Percentiles rank a stretch among this genome's conserved stretches.
Conservation (phyloP, 1,140 invertebrate species). For the Theocolax elegans region DNA sequence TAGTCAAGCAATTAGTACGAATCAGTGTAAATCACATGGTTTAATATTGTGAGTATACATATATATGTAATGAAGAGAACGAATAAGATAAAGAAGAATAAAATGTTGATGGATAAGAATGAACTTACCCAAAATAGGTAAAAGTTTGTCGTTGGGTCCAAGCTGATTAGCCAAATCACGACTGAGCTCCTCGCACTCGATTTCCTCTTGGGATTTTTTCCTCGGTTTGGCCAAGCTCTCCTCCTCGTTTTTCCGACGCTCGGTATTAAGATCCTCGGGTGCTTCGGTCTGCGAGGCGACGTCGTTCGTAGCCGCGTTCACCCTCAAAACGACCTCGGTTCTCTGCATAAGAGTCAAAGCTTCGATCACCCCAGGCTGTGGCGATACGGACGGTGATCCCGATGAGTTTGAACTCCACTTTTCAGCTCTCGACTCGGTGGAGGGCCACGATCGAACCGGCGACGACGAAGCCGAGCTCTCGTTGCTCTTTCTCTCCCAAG, state of each 20-base stretch:
- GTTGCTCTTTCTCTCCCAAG: conserved; percentile 41
- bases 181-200: conserved; percentile 83
- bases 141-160: conserved; percentile 75
- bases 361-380: conserved; percentile 65
- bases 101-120: too few species aligned
- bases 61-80: too few species aligned
- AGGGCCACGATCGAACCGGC: conserved; percentile 49
- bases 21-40: too few species aligned
- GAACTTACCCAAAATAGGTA: conserved; percentile 76
- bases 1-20: too few species aligned
- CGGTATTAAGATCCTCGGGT: conserved; percentile 13
- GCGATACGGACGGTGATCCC: conserved; percentile 57
- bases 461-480: conserved; percentile 28
- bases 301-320: conserved; percentile 72
- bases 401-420: conserved; percentile 51
- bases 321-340: conserved; percentile 72
- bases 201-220: conserved; percentile 78
- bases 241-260: conserved; percentile 17
- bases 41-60: too few species aligned
- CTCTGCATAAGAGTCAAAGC: conserved; percentile 70
- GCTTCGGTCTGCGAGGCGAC: conserved; percentile 74
- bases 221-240: conserved; percentile 56
- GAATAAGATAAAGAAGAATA: too few species aligned
- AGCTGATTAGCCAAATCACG: conserved; percentile 79
- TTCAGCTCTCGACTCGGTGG: conserved; percentile 51